phyloP scores from a whole-genome alignment of 2,797 vertebrate species.

The Potorous gilbertii region DNA sequence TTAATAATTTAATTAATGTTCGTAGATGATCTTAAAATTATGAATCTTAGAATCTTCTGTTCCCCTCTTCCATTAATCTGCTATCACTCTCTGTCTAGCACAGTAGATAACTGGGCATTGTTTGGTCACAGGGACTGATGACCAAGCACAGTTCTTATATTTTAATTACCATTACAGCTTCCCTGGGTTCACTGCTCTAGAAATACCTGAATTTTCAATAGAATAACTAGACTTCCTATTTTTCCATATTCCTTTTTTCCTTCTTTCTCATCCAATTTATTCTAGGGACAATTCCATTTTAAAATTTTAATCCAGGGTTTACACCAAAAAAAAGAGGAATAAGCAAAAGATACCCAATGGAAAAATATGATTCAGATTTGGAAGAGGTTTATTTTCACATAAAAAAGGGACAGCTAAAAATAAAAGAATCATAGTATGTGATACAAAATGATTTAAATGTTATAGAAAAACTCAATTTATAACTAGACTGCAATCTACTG shows the following conservation, averaged over 20 bases:
- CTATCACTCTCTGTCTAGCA: neutral
- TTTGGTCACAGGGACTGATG: neutral
- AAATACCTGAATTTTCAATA: neutral
- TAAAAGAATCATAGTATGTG: neutral
- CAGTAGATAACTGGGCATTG: neutral
- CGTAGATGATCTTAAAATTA: neutral
- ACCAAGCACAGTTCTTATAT: neutral
- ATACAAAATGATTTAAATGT: neutral
- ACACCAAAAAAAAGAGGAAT: neutral
- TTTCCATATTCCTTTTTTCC: neutral
- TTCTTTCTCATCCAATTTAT: neutral
- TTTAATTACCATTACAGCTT: neutral
- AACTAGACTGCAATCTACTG: neutral
- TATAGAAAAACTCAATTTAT: neutral
- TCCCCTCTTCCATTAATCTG: neutral
- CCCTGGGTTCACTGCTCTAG: neutral
- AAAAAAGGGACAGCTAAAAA: neutral
- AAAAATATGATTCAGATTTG: neutral
- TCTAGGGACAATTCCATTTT: neutral
- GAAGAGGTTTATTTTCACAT: neutral
- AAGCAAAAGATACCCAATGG: neutral
- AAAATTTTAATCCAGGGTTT: neutral
- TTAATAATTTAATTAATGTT: neutral
- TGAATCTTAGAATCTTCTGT: neutral
- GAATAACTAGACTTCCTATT: neutral